These are phyloP conservation scores for Meleagris gallopavo DNA, from an alignment of 2,113 vertebrate species.

Conservation along the genomic window DNA sequence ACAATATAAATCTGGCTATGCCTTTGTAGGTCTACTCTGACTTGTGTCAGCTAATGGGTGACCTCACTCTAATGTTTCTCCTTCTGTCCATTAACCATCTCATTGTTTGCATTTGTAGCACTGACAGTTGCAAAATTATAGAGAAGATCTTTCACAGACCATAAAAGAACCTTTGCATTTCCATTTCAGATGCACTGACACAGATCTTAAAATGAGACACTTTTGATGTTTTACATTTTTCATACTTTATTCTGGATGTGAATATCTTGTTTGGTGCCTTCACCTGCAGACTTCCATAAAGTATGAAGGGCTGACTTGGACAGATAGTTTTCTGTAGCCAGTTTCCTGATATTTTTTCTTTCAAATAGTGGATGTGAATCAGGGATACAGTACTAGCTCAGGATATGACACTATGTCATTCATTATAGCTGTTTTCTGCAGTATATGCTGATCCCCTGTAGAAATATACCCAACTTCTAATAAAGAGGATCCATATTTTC, in stretches of 20 bases:
- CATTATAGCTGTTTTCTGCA: not conserved
- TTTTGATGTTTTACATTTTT: not conserved
- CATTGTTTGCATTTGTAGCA: not conserved
- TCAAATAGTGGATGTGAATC: not conserved
- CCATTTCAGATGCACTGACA: not conserved
- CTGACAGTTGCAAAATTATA: not conserved
- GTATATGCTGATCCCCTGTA: not conserved
- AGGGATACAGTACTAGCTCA: not conserved
- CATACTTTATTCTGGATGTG: not conserved
- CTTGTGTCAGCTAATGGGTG: not conserved
- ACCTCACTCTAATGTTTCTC: not conserved
- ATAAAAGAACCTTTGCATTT: not conserved
- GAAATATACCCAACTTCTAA: not conserved
- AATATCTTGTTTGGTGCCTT: not conserved
- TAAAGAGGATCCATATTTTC: not conserved
- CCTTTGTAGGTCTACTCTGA: not conserved
- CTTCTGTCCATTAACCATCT: constrained; percentile 1
- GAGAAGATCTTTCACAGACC: not conserved
- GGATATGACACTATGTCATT: not conserved
- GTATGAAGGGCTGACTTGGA: not conserved
- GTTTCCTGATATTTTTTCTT: not conserved
- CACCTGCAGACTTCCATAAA: not conserved
- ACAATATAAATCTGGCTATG: not conserved
- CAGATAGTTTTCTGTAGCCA: not conserved
- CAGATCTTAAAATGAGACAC: not conserved